Conservation (phyloP, 2,888 invertebrate genomes). For the Melinaea menophilus region DNA sequence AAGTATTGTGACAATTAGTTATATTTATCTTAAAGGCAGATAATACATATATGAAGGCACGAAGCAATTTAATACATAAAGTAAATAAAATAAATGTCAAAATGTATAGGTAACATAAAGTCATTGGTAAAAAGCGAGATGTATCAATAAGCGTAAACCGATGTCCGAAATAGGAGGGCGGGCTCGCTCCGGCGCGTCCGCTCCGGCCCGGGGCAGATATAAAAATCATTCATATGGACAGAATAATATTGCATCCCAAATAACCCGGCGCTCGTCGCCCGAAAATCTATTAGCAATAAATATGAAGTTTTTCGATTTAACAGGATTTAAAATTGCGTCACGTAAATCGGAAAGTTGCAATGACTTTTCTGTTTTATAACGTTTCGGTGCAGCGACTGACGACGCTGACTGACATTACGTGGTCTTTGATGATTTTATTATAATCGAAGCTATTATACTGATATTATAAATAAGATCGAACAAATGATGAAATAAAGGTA, state of each 20-base stretch:
- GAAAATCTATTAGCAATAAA: conserved; percentile 78
- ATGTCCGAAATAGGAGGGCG: conserved; percentile 62
- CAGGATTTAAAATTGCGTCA: conserved; percentile 68
- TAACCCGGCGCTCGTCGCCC: conserved; percentile 73
- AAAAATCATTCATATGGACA: conserved; percentile 77
- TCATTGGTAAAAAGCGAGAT: conserved; percentile 15
- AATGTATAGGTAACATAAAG: neutral
- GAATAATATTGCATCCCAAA: conserved; percentile 77
- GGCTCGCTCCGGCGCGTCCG: conserved; percentile 48
- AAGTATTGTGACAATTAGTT: no score
- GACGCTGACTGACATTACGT: conserved; percentile 10
- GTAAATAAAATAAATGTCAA: neutral
- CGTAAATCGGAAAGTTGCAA: conserved; percentile 58
- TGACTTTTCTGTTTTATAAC: conserved; percentile 66
- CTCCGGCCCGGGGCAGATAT: conserved; percentile 64
- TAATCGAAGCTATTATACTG: no score
- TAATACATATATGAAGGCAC: no score
- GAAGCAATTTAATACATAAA: no score
- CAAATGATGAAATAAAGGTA: no score
- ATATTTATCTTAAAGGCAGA: no score
- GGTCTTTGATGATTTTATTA: conserved; percentile 31
- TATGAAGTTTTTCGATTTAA: conserved; percentile 77
- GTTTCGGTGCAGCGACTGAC: conserved; percentile 54
- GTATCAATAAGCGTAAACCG: conserved; percentile 49
- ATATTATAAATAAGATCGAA: no score